Conservation (phyloP, 2,797 vertebrate genomes). For the Aldrovandia affinis region DNA sequence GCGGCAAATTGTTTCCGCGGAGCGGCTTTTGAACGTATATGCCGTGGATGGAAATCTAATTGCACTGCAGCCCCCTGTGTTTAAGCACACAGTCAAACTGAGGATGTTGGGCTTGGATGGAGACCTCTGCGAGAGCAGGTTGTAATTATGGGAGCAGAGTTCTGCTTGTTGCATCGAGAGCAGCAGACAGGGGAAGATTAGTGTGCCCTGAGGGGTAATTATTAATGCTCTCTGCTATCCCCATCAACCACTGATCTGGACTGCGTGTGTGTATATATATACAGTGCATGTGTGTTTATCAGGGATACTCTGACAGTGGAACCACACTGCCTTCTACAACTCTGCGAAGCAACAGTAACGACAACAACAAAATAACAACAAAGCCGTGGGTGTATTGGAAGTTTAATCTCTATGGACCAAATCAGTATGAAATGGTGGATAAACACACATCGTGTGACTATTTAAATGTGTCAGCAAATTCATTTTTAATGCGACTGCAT, state of each 20-base stretch:
- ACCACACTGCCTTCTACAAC: not conserved
- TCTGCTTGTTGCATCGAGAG: conserved; percentile 14
- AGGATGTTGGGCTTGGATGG: not conserved
- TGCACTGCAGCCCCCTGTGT: not conserved
- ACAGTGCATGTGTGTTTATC: not conserved
- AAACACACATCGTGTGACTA: not conserved
- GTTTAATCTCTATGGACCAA: not conserved
- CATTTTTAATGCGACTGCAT: not conserved
- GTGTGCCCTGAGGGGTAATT: conserved; percentile 2
- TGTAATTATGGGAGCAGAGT: conserved; percentile 16
- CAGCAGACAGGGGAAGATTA: conserved; percentile 24
- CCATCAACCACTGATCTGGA: not conserved
- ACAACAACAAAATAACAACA: not conserved
- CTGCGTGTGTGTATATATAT: not conserved
- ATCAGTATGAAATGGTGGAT: not conserved
- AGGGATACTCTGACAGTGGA: not conserved
- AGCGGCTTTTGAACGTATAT: not conserved
- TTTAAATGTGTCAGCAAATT: too few relatives aligned
- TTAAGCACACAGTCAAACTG: not conserved
- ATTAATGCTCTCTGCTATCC: conserved; percentile 24
- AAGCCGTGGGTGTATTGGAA: not conserved
- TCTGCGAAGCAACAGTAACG: too few relatives aligned
- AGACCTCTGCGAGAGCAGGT: not conserved
- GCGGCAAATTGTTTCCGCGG: not conserved
- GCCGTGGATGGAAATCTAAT: conserved; percentile 19